These are phyloP conservation scores for Tangara arthus DNA, from an alignment of 2,797 vertebrate genomes.

Conservation along the genomic window DNA sequence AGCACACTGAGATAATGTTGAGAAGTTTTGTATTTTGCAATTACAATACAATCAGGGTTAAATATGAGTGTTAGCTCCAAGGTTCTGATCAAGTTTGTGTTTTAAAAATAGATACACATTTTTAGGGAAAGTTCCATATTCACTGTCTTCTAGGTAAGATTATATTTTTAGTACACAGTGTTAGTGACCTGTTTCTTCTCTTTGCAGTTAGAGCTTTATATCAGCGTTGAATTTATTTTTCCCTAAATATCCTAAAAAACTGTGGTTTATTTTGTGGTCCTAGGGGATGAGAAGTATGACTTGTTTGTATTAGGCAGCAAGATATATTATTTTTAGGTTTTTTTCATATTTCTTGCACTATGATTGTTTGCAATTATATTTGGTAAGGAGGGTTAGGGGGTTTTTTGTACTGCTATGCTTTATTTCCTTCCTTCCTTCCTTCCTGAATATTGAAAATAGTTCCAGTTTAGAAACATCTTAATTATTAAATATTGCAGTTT, in stretches of 20 bases:
- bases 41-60: neutral
- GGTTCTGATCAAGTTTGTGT: neutral
- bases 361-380: neutral
- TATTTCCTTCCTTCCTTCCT: neutral
- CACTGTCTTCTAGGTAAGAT: neutral
- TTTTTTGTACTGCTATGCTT: neutral
- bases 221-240: neutral
- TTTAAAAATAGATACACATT: neutral
- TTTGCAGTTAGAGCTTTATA: neutral
- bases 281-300: neutral
- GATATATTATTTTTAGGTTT: neutral
- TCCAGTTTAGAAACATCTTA: conserved; percentile 22
- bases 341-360: neutral
- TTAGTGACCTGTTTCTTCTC: neutral
- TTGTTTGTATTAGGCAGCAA: neutral
- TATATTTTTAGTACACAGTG: neutral
- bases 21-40: neutral
- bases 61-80: neutral
- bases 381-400: neutral
- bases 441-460: conserved; percentile 20
- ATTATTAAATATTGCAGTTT: conserved; percentile 49
- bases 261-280: neutral
- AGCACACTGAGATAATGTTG: neutral
- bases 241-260: neutral
- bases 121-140: neutral